These are phyloP conservation scores for Cryptotis parvus DNA, from an alignment of 2,113 vertebrate species.

Conservation along the genomic window DNA sequence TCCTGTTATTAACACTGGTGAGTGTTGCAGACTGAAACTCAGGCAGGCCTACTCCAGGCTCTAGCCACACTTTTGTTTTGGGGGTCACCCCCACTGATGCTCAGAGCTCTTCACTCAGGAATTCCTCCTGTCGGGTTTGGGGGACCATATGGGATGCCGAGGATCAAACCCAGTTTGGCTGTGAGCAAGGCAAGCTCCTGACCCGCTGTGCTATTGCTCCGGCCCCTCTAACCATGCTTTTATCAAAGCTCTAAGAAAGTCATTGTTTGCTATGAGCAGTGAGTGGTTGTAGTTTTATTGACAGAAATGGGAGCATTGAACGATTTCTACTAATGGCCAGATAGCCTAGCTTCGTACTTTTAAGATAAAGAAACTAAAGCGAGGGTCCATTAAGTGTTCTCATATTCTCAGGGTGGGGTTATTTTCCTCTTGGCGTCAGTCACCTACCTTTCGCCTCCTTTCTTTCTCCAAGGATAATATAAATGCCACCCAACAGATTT, in stretches of 20 bases:
- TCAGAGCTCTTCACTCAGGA: no score
- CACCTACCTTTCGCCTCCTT: neutral
- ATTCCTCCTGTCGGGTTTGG: no score
- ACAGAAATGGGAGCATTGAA: constrained; percentile 1
- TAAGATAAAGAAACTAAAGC: constrained; percentile 1
- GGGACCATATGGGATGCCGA: no score
- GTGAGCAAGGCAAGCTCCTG: neutral
- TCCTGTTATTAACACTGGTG: no score
- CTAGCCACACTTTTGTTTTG: no score
- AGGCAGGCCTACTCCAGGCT: no score
- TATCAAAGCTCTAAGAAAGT: neutral
- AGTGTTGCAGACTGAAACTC: no score
- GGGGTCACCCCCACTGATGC: no score
- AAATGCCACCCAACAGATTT: neutral
- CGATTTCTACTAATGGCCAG: neutral
- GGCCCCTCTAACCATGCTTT: neutral
- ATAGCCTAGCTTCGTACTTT: constrained; percentile 15
- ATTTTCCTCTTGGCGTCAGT: neutral
- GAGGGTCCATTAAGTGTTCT: constrained; percentile 3
- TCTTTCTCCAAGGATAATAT: constrained; percentile 15
- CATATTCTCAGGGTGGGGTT: neutral
- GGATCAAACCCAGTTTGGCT: neutral
- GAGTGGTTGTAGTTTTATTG: constrained; percentile 3
- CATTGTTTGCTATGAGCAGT: constrained; percentile 2
- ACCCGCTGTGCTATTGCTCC: neutral